Base-by-base conservation (phyloP, 2,888 invertebrate species). In the Leuctra nigra region DNA sequence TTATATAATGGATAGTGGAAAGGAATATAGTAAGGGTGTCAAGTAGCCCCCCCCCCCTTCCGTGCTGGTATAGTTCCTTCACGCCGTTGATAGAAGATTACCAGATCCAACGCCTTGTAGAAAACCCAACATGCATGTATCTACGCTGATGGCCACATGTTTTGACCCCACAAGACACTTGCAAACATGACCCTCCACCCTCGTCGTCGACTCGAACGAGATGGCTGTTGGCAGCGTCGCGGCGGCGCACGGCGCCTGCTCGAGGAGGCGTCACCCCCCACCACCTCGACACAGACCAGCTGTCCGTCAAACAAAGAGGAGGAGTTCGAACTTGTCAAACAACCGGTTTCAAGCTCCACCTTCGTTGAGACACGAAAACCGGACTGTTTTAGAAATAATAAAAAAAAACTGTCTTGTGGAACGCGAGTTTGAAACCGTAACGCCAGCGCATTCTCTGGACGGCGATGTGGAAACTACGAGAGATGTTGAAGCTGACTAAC, bases 301-400 rank as follows among this genome's bases (percentile, higher is more conserved):
- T 35, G 50, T 50, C 50, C 13, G 35, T 50, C 50, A 50, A 50
- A 50, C 50, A 20, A 22, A 44, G n/a, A 39, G 50, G 56, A 39
- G 56, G 50, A 18, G 35, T 35, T 33, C 35, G 29, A 33, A 29
- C 33, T 39, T 2, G 4, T 22, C 25, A 23, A n/a, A 41, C 56
- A 20, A 48, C 50, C 56, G 50, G 56, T 56, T 24, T 50, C 18
- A 39, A 29, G 41, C 56, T 48, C 56, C 56, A 56, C 56, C 56
- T 56, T 35, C 46, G 4, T 14, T 33, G 20, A 16, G n/a, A 41
- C 47, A 33, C 52, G 11, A 29, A n/a, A 25, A 33, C 25, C 20
- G 33, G 9, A 29, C 25, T 11, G 18, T 23, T n/a, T 13, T 44
- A 23, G n/a, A 20, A 4, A 22, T n/a, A 44, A 29, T 7, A 29